These are phyloP conservation scores for Seriola rivoliana DNA, from an alignment of 2,113 vertebrate genomes.

Conservation along the genomic window DNA sequence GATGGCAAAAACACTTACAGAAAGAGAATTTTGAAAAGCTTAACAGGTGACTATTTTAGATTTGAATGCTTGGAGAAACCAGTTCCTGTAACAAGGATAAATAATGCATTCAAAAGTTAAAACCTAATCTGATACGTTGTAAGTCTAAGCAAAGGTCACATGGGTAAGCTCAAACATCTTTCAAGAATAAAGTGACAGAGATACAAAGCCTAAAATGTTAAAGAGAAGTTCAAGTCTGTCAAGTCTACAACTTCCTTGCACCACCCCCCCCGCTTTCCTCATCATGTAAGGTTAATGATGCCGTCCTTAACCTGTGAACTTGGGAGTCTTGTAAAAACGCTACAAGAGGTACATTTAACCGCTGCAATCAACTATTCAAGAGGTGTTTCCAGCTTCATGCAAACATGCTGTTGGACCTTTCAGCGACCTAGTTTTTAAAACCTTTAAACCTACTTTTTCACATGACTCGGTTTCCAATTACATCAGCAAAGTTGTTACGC, in stretches of 20 bases:
- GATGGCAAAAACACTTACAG: neutral
- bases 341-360: constrained; percentile 30
- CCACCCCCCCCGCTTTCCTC: neutral
- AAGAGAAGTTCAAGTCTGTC: neutral
- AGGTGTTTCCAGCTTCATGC: constrained; percentile 20
- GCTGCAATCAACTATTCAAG: constrained; percentile 19
- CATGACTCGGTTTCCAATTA: neutral
- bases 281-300: constrained; percentile 28
- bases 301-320: constrained; percentile 52
- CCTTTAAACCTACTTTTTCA: neutral
- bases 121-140: constrained; percentile 7
- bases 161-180: neutral
- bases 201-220: neutral
- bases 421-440: neutral
- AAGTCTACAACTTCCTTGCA: no score
- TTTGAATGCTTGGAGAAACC: neutral
- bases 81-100: neutral
- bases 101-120: neutral
- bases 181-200: constrained; percentile 6
- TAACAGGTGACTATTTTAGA: neutral
- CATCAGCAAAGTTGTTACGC: neutral
- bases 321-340: constrained; percentile 23
- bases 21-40: neutral
- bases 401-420: neutral
- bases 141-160: constrained; percentile 7